Conservation (phyloP, 2,888 invertebrate genomes). For the Spodoptera littoralis region DNA sequence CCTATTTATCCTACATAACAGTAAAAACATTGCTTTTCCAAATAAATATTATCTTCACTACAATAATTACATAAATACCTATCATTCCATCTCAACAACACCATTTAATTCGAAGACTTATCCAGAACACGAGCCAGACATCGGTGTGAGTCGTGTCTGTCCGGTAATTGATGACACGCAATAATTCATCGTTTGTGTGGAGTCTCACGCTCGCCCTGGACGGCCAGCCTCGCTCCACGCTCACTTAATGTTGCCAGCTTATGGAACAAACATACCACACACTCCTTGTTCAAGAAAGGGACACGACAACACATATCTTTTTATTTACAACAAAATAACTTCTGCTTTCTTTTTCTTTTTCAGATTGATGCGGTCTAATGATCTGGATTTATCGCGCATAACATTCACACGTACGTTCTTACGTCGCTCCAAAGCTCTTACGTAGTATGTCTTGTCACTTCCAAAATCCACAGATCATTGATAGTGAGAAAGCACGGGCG, state of each 20-base stretch:
- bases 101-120: constrained; percentile 25
- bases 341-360: constrained; percentile 44
- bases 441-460: constrained; percentile 28
- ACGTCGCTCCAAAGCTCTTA: constrained; percentile 41
- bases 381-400: constrained; percentile 53
- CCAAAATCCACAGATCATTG: constrained; percentile 17
- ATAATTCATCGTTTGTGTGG: constrained; percentile 87
- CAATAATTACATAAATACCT: too few relatives aligned
- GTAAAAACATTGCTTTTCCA: background rate
- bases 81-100: background rate
- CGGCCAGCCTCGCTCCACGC: constrained; percentile 54
- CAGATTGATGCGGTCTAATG: constrained; percentile 57
- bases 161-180: constrained; percentile 85
- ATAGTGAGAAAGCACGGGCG: constrained; percentile 9
- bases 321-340: constrained; percentile 58
- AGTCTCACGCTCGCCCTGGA: constrained; percentile 75
- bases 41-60: background rate
- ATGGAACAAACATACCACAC: constrained; percentile 51
- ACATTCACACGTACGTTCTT: constrained; percentile 37
- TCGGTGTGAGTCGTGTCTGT: constrained; percentile 70
- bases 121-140: constrained; percentile 50
- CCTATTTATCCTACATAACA: too few relatives aligned
- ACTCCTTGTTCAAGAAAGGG: constrained; percentile 47
- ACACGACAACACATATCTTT: constrained; percentile 54
- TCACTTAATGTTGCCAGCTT: constrained; percentile 56